Percentiles rank a stretch among this genome's conserved stretches.
Evolutionary conservation across 2,888 invertebrate species (phyloP).

Genomic region (Oligia fasciuncula): DNA sequence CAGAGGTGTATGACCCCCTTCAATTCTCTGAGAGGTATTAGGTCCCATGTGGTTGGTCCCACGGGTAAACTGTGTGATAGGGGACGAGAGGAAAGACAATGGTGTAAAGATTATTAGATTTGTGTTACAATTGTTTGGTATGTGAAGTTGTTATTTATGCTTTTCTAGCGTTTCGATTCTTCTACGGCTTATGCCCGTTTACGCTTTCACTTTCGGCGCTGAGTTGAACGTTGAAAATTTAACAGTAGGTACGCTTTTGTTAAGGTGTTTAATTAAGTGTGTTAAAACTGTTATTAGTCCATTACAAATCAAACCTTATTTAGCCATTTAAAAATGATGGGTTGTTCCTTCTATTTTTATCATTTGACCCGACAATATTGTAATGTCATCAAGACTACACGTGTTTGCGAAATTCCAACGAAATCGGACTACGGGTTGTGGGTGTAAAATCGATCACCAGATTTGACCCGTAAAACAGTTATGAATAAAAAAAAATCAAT

Average conservation of each 20-base stretch:
- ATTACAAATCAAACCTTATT: background rate
- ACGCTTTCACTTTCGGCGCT: background rate
- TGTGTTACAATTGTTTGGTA: constrained; percentile 28
- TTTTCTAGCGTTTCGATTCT: background rate
- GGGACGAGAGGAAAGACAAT: constrained; percentile 46
- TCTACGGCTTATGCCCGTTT: background rate
- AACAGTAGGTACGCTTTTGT: background rate
- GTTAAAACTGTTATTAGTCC: too few species aligned
- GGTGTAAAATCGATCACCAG: background rate
- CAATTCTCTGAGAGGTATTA: constrained; percentile 38
- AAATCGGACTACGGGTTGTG: constrained; percentile 6
- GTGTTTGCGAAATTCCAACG: background rate
- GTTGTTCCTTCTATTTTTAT: background rate
- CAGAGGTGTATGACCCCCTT: constrained; percentile 47
- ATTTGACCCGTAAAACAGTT: background rate
- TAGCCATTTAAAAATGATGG: background rate
- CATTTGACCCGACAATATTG: background rate
- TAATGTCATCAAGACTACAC: constrained; percentile 6
- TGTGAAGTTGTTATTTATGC: background rate
- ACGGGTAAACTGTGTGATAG: constrained; percentile 34
- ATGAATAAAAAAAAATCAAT: too few species aligned
- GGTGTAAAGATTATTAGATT: constrained; percentile 52
- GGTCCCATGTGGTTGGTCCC: constrained; percentile 51
- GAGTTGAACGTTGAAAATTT: background rate
- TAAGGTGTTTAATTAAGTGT: too few species aligned